phyloP scores from a whole-genome alignment of 2,797 vertebrate genomes.

The Acipenser ruthenus region DNA sequence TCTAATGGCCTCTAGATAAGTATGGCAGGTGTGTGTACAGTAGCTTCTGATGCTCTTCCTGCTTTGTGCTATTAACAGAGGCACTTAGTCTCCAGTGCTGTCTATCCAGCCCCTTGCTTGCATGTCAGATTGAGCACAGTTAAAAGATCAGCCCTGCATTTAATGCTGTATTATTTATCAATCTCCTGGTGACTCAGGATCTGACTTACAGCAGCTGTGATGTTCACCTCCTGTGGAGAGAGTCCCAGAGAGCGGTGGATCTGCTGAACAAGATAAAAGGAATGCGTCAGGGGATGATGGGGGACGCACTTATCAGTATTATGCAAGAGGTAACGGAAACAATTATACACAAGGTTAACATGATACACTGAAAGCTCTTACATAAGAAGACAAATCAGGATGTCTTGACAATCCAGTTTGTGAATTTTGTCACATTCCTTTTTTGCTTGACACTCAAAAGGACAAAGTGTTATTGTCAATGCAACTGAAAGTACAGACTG shows the following conservation, averaged over 20 bases:
- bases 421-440: no score
- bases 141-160: background rate
- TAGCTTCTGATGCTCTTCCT: background rate
- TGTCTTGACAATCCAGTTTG: no score
- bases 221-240: slow-evolving; percentile 42
- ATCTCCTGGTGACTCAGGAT: slow-evolving; percentile 11
- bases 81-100: no score
- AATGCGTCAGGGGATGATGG: slow-evolving; percentile 31
- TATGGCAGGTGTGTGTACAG: background rate
- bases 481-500: no score
- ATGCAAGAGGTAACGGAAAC: slow-evolving; percentile 39
- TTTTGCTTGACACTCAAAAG: no score
- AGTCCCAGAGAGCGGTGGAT: slow-evolving; percentile 50
- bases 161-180: background rate
- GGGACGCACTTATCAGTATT: slow-evolving; percentile 27
- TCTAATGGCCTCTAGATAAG: no score
- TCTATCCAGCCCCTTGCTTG: no score
- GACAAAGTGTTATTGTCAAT: no score
- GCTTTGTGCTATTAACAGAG: background rate
- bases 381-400: no score
- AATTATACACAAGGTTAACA: no score
- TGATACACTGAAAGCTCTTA: no score
- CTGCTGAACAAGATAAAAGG: slow-evolving; percentile 45
- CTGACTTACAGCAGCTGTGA: slow-evolving; percentile 49
- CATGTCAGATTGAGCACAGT: background rate